phyloP scores from a whole-genome alignment of 2,888 invertebrate species.

The Ennomos fuscantarius region DNA sequence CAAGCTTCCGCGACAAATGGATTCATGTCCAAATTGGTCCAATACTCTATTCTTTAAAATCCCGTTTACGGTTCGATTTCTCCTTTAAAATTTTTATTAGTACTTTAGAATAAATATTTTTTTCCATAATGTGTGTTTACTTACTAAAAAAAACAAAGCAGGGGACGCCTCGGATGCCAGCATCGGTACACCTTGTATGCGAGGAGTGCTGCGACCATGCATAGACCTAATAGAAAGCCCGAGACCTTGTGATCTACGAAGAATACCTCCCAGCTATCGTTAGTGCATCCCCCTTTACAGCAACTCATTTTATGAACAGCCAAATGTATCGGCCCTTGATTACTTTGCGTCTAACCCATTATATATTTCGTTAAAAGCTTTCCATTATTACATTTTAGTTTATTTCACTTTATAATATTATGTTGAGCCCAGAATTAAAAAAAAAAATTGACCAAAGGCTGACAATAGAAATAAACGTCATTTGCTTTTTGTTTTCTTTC shows the following conservation, averaged over 20 bases:
- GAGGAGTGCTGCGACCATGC: constrained; percentile 47
- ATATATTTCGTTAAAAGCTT: constrained; percentile 1
- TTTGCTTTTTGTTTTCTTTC: background rate
- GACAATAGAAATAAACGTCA: background rate
- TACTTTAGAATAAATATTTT: constrained; percentile 8
- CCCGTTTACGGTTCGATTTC: too few species aligned
- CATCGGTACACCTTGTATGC: constrained; percentile 55
- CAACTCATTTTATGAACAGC: constrained; percentile 47
- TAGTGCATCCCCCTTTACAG: constrained; percentile 50
- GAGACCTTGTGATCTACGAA: constrained; percentile 48
- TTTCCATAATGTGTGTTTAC: constrained; percentile 11
- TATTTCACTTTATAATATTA: constrained; percentile 16
- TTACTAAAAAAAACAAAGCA: constrained; percentile 36
- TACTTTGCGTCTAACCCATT: constrained; percentile 15
- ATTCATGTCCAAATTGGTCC: too few species aligned
- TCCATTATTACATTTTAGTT: background rate
- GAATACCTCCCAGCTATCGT: constrained; percentile 45
- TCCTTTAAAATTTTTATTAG: too few species aligned
- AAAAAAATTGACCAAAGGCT: too few species aligned
- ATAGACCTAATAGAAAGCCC: constrained; percentile 46
- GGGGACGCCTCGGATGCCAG: constrained; percentile 45
- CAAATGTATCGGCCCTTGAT: constrained; percentile 6
- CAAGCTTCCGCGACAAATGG: too few species aligned
- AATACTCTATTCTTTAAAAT: too few species aligned
- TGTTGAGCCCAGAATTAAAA: background rate